Evolutionary conservation across 2,888 invertebrate genomes (phyloP), one percentile per base, ranked within the genome.

Genomic region (Hyles lineata): DNA sequence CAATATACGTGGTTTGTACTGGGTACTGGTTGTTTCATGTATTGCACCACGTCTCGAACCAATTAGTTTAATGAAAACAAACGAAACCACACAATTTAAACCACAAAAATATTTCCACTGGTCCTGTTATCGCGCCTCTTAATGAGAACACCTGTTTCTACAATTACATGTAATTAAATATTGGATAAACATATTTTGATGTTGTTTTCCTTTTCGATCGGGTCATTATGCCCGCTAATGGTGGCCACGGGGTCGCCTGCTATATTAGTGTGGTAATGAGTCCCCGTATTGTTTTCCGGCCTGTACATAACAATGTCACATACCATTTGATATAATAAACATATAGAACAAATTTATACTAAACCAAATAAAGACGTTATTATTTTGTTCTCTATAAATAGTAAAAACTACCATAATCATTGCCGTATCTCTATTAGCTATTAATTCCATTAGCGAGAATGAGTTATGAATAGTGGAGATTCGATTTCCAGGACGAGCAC

Each of bases 121-220:
- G 8, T 32, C 19, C n/a, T 23, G 7, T 50, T 67, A 67, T 67
- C 67, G 32, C 43, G 15, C 11, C 1, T 6, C 50, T 23, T 21
- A 67, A 43, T 67, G 55, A 55, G 55, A 55, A 67, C 29, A 17
- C 17, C 29, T 67, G 55, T 19, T 55, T n/a, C 55, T 55, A 55
- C 55, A 55, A 55, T 55, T 55, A 55, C n/a, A n/a, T 43, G 21
- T 67, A 67, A 67, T 50, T 43, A 67, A 50, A 67, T 50, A 50
- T 50, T 67, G 67, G 55, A 55, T 23, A 50, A 17, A 50, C 21
- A 67, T 50, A 67, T 67, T 50, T 67, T 67, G 43, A 50, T 67
- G 67, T 67, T 67, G 50, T 67, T 67, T 67, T 67, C 67, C 67
- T 67, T 50, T n/a, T 50, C 15, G 67, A 43, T 67, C 67, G 67